Evolutionary conservation across 2,113 vertebrate species (phyloP), one percentile per base, ranked within the genome.

Genomic region (Gobiocypris rarus): DNA sequence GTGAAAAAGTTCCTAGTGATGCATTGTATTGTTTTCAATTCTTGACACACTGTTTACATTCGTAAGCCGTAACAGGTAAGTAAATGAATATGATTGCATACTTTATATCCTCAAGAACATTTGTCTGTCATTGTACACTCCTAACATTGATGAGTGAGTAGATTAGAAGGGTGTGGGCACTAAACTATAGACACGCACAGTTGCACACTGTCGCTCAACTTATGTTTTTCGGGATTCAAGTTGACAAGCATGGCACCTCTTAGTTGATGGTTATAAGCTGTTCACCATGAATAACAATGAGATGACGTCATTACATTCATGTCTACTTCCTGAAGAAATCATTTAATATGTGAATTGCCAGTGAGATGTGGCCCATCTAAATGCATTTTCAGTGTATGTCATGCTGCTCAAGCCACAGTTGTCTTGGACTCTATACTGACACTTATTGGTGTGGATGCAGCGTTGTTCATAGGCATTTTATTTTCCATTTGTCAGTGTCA

Each of bases 101-200:
- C 34, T 41, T 15, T 19, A 74, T 67, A 4, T 50, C 34, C 45
- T 69, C 3, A n/a, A 38, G 63, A 26, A 28, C 67, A 34, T 67
- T 50, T 48, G 26, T 11, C 79, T 69, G 81, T 77, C 80, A 79
- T 34, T 82, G 54, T 89, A 89, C 88, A 90, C 86, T 89, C 87
- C 38, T 84, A 87, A 83, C 90, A 87, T 90, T 89, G 89, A 90
- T 87, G 89, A 86, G 77, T 90, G 93, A 93, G 91, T 91, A 89
- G 84, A 90, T 92, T 92, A 92, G 83, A 88, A 90, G 90, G 89
- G 82, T 90, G 87, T 70, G 89, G 90, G 85, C 89, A 88, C 81
- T 79, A 86, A 88, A 86, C 91, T 76, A 45, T 74, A 50, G 43
- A 74, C 71, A 74, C 43, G 45, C 45, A 45, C 34, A 38, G 5